Base-by-base conservation (phyloP, 2,113 vertebrate genomes). In the Pelvicachromis taeniatus region DNA sequence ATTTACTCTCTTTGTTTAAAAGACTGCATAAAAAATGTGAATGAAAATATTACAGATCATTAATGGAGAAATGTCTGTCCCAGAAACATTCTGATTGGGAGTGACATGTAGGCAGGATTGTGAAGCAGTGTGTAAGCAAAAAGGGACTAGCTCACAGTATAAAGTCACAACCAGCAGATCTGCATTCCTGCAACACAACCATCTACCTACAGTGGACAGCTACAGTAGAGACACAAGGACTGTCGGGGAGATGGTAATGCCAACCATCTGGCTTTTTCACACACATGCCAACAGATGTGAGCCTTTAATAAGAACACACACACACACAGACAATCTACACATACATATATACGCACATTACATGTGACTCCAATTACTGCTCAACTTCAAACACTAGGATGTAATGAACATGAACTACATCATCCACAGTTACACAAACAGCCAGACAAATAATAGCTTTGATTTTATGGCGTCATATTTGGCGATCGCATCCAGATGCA, bases 371-470 rank as follows among this genome's bases (percentile, higher is more conserved):
- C 70, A 82, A 81, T 94, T 86, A 86, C 81, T 52, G 33, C 75
- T 73, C 9, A 70, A 88, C 82, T 90, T 94, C 82, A 93, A 91
- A 93, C 54, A 33, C 52, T 45, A 31, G 58, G 63, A 88, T 81
- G 55, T 83, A 73, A 42, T 86, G 65, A 83, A 68, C 75, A 83
- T 83, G 61, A 54, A 1, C 55, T 48, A 75, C 75, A 35, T 88
- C 87, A 85, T 79, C 55, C 33, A 68, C 40, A 17, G 14, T 38
- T n/a, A 54, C 38, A 77, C 70, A 33, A 33, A n/a, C 70, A 82
- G 61, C 55, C 31, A 86, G 68, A 80, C 29, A 53, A 21, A 8
- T 29, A 35, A 13, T 9, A 84, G 83, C 56, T 78, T 33, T 42
- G 38, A 42, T 19, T 81, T 85, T 26, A 84, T 81, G 63, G 21